phyloP scores from a whole-genome alignment of 1,140 invertebrate species.

The Brachystomella parvula region DNA sequence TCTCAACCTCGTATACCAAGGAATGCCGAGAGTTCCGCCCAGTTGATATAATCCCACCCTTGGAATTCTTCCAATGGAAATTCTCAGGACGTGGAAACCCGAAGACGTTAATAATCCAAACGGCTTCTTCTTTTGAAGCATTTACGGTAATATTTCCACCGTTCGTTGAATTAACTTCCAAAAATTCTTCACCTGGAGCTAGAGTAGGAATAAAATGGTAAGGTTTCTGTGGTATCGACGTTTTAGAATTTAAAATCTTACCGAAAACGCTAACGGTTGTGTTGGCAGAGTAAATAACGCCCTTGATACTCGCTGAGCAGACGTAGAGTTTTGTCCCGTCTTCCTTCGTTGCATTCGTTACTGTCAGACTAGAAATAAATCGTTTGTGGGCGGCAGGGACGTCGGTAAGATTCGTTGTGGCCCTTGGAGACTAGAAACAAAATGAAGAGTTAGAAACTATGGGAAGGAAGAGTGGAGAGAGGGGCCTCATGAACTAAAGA shows the following conservation, averaged over 20 bases:
- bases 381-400: neutral
- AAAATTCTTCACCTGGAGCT: slow-evolving; percentile 14
- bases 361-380: slow-evolving; percentile 7
- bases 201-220: neutral
- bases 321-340: slow-evolving; percentile 9
- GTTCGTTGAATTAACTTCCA: slow-evolving; percentile 16
- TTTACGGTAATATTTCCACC: slow-evolving; percentile 17
- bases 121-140: slow-evolving; percentile 8
- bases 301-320: slow-evolving; percentile 2
- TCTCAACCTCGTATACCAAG: neutral
- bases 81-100: slow-evolving; percentile 15
- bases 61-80: slow-evolving; percentile 17
- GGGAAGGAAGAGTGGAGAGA: too few relatives aligned
- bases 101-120: slow-evolving; percentile 30
- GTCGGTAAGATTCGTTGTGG: neutral
- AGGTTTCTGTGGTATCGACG: neutral
- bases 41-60: neutral
- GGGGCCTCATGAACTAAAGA: neutral
- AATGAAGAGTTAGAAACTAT: neutral
- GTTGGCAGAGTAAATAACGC: neutral
- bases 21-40: neutral
- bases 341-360: slow-evolving; percentile 11
- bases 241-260: slow-evolving; percentile 4
- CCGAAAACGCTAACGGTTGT: slow-evolving; percentile 13
- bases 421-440: slow-evolving; percentile 13